Base-by-base conservation (phyloP, 2,797 vertebrate species). In the Schizopygopsis pylzovi region DNA sequence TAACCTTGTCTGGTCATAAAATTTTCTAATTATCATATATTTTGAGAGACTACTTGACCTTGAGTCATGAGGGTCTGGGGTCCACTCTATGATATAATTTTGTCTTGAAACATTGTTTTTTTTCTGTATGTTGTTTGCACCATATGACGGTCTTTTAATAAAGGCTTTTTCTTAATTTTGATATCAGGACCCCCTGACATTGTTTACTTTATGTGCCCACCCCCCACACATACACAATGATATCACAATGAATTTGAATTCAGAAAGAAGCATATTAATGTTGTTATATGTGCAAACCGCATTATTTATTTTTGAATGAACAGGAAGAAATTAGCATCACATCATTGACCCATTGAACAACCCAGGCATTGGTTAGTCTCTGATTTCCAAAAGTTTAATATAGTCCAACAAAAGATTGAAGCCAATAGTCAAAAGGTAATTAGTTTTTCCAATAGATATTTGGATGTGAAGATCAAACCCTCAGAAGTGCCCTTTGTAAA, bases 341-440 rank as follows among this genome's bases (percentile, higher is more conserved):
- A 7, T 81, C 79, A 81, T 39, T 81, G 79, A 81, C 61, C 76
- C 76, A 59, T 47, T 25, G 13, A 71, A 56, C 25, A 45, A 56
- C 63, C 18, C 52, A 71, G 25, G 18, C 25, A 45, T 49, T 49
- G 56, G 71, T 75, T 75, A 63, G 4, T 56, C 20, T n/a, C n/a
- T n/a, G 37, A 79, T 85, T 70, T 70, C 75, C 37, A 13, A 77
- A 78, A 0, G 7, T 71, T 79, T 70, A 11, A 68, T 70, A 84
- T 79, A 2, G 5, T 59, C 52, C 37, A 59, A 82, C 15, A 82
- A 28, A 43, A 70, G 47, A 79, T n/a, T 70, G 9, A 61, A 73
- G 28, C 28, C 16, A 83, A 63, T 8, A 28, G 25, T 39, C 49
- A 49, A 47, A 25, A 70, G 25, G 9, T 59, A 15, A 82, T 72